Percentiles rank a stretch among this genome's conserved stretches.
phyloP scores from a whole-genome alignment of 2,113 vertebrate genomes.

The Oncorhynchus nerka region DNA sequence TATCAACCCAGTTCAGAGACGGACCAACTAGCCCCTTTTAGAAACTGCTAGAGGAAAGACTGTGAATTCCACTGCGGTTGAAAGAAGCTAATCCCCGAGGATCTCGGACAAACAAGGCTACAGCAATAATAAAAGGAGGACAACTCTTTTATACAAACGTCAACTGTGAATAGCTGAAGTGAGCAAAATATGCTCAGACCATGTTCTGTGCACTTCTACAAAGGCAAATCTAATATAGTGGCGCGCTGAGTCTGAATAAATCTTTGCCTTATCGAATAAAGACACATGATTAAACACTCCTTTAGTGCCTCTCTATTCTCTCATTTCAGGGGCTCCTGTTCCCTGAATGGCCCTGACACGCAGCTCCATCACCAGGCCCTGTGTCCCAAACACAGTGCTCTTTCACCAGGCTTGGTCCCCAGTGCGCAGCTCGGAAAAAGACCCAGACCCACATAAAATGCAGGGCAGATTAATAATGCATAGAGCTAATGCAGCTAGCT shows the following conservation, averaged over 20 bases:
- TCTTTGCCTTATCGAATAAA: constrained; percentile 33
- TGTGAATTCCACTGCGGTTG: constrained; percentile 42
- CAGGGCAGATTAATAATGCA: constrained; percentile 76
- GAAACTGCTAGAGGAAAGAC: constrained; percentile 48
- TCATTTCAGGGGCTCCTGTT: constrained; percentile 21
- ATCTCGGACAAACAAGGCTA: constrained; percentile 38
- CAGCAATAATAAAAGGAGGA: constrained; percentile 29
- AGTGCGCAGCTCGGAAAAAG: constrained; percentile 49
- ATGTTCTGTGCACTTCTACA: neutral
- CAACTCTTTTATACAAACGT: constrained; percentile 47
- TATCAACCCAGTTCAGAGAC: constrained; percentile 49
- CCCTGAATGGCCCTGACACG: constrained; percentile 35
- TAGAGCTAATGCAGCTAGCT: constrained; percentile 68
- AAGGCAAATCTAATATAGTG: constrained; percentile 14
- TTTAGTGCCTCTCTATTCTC: constrained; percentile 39
- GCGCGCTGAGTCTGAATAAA: constrained; percentile 32
- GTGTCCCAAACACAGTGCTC: constrained; percentile 49
- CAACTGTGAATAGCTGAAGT: constrained; percentile 24
- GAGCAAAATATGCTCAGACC: neutral
- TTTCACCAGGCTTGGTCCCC: constrained; percentile 41
- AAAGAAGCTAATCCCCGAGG: constrained; percentile 37
- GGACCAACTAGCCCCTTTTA: constrained; percentile 49
- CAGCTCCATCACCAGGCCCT: constrained; percentile 48
- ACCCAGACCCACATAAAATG: constrained; percentile 62
- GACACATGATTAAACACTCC: constrained; percentile 30